These are phyloP conservation scores for Atopsyche davidsoni DNA, from an alignment of 1,140 invertebrate species.

Conservation along the genomic window DNA sequence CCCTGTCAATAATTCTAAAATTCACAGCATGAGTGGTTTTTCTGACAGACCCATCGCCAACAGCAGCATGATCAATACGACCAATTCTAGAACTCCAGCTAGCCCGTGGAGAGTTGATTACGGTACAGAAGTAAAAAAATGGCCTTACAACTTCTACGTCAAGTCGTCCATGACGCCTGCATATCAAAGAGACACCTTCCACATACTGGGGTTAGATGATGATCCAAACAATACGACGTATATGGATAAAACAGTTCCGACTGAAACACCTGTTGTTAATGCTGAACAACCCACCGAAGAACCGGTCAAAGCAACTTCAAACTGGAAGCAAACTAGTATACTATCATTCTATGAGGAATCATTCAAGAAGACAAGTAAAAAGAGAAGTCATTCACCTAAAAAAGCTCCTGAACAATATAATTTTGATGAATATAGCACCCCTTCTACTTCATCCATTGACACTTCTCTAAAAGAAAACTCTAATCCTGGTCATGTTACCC, in stretches of 20 bases:
- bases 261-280: background rate
- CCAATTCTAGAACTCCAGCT: conserved; percentile 13
- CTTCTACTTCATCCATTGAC: conserved; percentile 7
- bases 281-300: conserved; percentile 1
- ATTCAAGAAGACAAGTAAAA: conserved; percentile 19
- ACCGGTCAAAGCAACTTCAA: conserved; percentile 4
- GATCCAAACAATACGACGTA: background rate
- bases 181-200: conserved; percentile 27
- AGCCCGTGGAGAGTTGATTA: conserved; percentile 27
- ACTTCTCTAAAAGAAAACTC: conserved; percentile 5
- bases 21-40: conserved; percentile 12
- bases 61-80: conserved; percentile 16
- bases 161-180: conserved; percentile 28
- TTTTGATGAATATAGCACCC: conserved; percentile 8
- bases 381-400: conserved; percentile 13
- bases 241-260: background rate
- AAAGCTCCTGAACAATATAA: conserved; percentile 8
- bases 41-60: conserved; percentile 12
- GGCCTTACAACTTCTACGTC: conserved; percentile 26
- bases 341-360: conserved; percentile 27
- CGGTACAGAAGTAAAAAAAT: conserved; percentile 22
- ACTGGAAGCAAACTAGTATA: conserved; percentile 24
- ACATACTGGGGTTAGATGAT: conserved; percentile 23
- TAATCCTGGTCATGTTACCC: background rate
- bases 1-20: too few relatives aligned